Evolutionary conservation across 2,888 invertebrate genomes (phyloP).

Genomic region (Chrysolina americana): DNA sequence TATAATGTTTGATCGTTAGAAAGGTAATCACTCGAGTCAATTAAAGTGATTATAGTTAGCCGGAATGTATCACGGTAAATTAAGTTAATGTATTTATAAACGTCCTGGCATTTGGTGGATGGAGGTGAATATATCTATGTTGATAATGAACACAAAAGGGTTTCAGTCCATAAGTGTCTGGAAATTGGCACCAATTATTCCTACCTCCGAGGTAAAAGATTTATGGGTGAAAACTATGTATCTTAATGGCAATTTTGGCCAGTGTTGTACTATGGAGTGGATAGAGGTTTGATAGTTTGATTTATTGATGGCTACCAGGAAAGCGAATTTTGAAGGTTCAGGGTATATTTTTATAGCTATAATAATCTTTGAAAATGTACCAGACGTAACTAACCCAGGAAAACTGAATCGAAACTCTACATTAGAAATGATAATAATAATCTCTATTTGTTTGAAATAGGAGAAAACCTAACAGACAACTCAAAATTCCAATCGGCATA

Average conservation of each 20-base stretch:
- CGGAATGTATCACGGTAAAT: slow-evolving; percentile 35
- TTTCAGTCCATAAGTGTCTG: slow-evolving; percentile 35
- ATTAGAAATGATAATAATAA: too few relatives aligned
- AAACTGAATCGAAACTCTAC: too few relatives aligned
- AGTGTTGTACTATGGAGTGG: not conserved
- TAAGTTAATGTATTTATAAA: slow-evolving; percentile 46
- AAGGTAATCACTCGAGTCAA: slow-evolving; percentile 40
- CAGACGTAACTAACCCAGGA: too few relatives aligned
- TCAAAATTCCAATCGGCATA: too few relatives aligned
- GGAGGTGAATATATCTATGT: slow-evolving; percentile 22
- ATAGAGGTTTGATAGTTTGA: not conserved
- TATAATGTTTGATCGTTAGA: slow-evolving; percentile 31
- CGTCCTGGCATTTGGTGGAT: slow-evolving; percentile 39
- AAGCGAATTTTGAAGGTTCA: too few relatives aligned
- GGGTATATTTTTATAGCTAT: too few relatives aligned
- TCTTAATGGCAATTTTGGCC: not conserved
- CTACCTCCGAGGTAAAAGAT: slow-evolving; percentile 39
- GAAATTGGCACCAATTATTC: slow-evolving; percentile 44
- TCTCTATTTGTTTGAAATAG: too few relatives aligned
- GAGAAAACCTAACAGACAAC: too few relatives aligned
- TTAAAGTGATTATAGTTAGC: slow-evolving; percentile 42
- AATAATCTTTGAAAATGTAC: too few relatives aligned
- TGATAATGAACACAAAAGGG: slow-evolving; percentile 32
- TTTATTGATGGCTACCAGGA: not conserved
- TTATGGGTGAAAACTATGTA: slow-evolving; percentile 29